phyloP scores from a whole-genome alignment of 2,797 vertebrate genomes.

The Squalus acanthias region DNA sequence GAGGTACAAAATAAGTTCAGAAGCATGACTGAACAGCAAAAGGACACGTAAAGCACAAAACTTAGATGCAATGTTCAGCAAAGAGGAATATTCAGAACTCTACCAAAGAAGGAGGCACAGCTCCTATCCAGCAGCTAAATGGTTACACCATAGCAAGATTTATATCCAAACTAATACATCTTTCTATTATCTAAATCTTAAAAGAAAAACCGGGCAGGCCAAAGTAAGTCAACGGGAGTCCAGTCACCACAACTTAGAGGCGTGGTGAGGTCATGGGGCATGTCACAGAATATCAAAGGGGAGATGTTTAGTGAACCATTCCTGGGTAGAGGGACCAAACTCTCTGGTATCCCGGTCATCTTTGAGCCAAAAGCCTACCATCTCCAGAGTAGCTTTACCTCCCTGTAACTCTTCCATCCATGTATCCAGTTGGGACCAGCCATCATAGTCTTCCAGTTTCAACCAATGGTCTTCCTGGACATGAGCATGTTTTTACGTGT shows the following conservation, averaged over 20 bases:
- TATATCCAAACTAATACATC: background rate
- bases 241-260: background rate
- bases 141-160: background rate
- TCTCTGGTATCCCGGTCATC: background rate
- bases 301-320: background rate
- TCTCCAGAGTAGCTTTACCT: background rate
- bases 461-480: background rate
- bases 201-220: background rate
- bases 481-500: background rate
- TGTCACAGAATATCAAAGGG: background rate
- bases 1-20: background rate
- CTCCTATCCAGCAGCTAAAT: background rate
- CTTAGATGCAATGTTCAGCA: background rate
- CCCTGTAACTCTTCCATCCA: background rate
- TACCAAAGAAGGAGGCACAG: background rate
- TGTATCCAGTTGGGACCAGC: background rate
- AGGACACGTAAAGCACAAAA: background rate
- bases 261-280: background rate
- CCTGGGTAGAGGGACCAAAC: background rate
- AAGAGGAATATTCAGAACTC: background rate
- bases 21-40: background rate
- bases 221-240: background rate
- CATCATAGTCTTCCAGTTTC: background rate
- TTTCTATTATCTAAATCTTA: background rate
- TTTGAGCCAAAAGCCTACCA: background rate